Evolutionary conservation across 2,797 vertebrate genomes (phyloP), one percentile per base, ranked within the genome.

Genomic region (Alauda arvensis): DNA sequence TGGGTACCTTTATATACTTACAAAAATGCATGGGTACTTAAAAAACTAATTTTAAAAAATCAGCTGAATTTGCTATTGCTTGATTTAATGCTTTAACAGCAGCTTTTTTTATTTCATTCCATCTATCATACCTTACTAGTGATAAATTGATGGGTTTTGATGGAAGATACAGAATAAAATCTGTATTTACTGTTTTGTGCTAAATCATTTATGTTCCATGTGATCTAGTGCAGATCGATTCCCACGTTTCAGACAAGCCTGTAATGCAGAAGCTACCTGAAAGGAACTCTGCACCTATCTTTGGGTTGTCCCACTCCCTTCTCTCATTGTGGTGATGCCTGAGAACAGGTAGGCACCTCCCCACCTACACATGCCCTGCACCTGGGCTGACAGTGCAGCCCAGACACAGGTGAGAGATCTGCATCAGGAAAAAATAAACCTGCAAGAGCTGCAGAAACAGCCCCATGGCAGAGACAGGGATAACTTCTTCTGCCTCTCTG

Each of bases 261-360:
- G 3, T n/a, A 79, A 68, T 14, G 59, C 10, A 53, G 34, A 9
- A 46, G 29, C 10, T n/a, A 29, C 0, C 0, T 7, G n/a, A 40
- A 89, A 69, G 46, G 28, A 23, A 19, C 14, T 26, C 18, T 51
- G 39, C 18, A 24, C 3, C 8, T 24, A 6, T 33, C 23, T 68
- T 65, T 77, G 49, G 6, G 9, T 51, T 83, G 23, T 43, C 85
- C 24, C 33, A 52, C 24, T 33, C 26, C n/a, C 34, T 18, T 37
- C 37, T 37, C 37, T 37, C 40, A 25, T 15, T 39, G 46, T 0
- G 6, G 10, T 31, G 14, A 51, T 59, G 6, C 18, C 69, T 62
- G 18, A 74, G n/a, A 15, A 7, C 1, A 69, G 16, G 20, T 17
- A 17, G 39, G 61, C 29, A 57, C 8, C 10, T 37, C 25, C 24